Percentiles rank a stretch among this genome's conserved stretches.
These are phyloP conservation scores for Manduca sexta DNA, from an alignment of 1,140 invertebrate species.

Conservation along the genomic window DNA sequence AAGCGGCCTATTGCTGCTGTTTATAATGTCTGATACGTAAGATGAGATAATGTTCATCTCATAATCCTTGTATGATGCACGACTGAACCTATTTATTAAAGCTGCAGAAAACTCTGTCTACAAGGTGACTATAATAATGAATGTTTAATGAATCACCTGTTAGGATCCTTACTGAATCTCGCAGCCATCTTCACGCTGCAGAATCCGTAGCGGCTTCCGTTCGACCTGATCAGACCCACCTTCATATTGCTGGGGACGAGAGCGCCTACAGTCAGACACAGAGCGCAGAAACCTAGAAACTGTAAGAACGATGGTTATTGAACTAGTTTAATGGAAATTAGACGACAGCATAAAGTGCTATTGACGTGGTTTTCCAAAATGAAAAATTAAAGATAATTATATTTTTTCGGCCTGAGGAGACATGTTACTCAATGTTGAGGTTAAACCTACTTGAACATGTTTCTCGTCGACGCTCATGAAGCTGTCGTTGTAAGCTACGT, in stretches of 20 bases:
- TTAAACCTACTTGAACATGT: constrained; percentile 53
- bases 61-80: too few relatives aligned
- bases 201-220: constrained; percentile 75
- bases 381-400: too few relatives aligned
- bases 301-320: too few relatives aligned
- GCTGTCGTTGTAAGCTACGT: constrained; percentile 24
- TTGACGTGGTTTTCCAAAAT: too few relatives aligned
- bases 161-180: constrained; percentile 75
- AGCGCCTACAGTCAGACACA: constrained; percentile 75
- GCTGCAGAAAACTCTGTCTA: too few relatives aligned
- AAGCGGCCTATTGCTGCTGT: too few relatives aligned
- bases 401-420: too few relatives aligned
- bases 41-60: too few relatives aligned
- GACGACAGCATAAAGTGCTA: too few relatives aligned
- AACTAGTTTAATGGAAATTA: too few relatives aligned
- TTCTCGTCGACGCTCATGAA: constrained; percentile 12
- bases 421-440: background rate
- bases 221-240: constrained; percentile 74
- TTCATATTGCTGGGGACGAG: constrained; percentile 79
- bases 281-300: constrained; percentile 80
- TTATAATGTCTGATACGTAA: too few relatives aligned
- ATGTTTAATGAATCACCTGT: constrained; percentile 56
- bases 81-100: too few relatives aligned
- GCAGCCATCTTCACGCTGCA: constrained; percentile 71
- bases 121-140: background rate